Base-by-base conservation (phyloP, 2,113 vertebrate species). In the Nematolebias whitei region DNA sequence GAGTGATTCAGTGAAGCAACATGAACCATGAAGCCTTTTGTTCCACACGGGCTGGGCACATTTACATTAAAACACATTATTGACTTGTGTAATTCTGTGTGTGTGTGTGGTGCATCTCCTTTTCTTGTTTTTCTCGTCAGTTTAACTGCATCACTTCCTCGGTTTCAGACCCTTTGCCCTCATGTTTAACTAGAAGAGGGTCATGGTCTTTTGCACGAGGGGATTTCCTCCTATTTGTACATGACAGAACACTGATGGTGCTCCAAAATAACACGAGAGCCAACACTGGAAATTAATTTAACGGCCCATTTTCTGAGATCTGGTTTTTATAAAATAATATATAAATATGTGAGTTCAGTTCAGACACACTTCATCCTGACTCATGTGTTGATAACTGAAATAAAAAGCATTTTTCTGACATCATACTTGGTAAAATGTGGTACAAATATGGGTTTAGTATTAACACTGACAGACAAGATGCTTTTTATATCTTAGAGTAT, bases 131-230 rank as follows among this genome's bases (percentile, higher is more conserved):
- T 78, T 26, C 22, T 43, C n/a, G 10, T 50, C 3, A 51, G 19
- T 63, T 45, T 50, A 66, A 51, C 8, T 39, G 49, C 49, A 72
- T 65, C 65, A 57, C 51, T 57, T 79, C 64, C 70, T 56, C 20
- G 41, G 15, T 56, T 19, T 51, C 15, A 51, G 13, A 0, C 44
- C 4, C 11, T 19, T 12, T 12, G n/a, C 32, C 35, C 38, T 15
- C 44, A 23, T 2, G 16, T 38, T 12, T 2, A 56, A 54, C n/a
- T 40, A 51, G n/a, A 70, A 50, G 3, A 7, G 47, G 40, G 53
- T 52, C 18, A 63, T 2, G 1, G 1, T 26, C 16, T 71, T n/a
- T 19, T 26, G 15, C 12, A n/a, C 22, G 8, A 18, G 26, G 41
- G n/a, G 2, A 19, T 48, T 47, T 83, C 71, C 50, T 66, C 59